phyloP scores from a whole-genome alignment of 64 coral and sea anemone genomes.

The Montipora efflorescens region DNA sequence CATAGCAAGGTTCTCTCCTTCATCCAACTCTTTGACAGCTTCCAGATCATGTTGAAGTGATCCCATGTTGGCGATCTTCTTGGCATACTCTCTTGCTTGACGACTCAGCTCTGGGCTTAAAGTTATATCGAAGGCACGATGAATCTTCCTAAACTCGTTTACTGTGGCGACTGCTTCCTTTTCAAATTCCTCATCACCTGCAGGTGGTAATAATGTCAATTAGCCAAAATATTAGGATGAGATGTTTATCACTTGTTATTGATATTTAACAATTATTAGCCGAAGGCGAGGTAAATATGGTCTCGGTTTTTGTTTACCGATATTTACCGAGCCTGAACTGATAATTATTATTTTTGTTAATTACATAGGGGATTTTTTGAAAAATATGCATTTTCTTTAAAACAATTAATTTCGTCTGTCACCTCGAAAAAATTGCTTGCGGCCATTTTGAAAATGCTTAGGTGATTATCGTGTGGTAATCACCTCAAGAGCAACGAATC shows the following conservation, averaged over 20 bases:
- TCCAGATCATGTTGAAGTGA: constrained; percentile 57
- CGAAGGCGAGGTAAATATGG: too few species aligned
- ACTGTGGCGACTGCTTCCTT: constrained; percentile 67
- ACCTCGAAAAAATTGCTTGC: too few species aligned
- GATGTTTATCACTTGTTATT: not conserved
- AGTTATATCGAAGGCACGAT: constrained; percentile 61
- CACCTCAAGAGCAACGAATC: too few species aligned
- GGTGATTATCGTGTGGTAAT: too few species aligned
- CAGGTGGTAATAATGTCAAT: not conserved
- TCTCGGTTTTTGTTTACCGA: too few species aligned
- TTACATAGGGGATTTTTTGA: too few species aligned
- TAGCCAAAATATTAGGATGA: not conserved
- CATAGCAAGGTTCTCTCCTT: constrained; percentile 86
- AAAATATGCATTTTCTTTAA: too few species aligned
- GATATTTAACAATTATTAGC: too few species aligned
- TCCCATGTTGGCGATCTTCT: constrained; percentile 69
- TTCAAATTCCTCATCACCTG: constrained; percentile 53
- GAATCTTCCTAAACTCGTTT: constrained; percentile 84
- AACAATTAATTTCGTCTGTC: too few species aligned
- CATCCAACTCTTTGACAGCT: constrained; percentile 35
- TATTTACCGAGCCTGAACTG: too few species aligned
- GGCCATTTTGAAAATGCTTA: too few species aligned
- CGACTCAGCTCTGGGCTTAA: constrained; percentile 65
- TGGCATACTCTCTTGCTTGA: constrained; percentile 61
- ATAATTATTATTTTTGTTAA: too few species aligned